These are phyloP conservation scores for Gorsachius goisagi DNA, from an alignment of 2,113 vertebrate species.

Conservation along the genomic window DNA sequence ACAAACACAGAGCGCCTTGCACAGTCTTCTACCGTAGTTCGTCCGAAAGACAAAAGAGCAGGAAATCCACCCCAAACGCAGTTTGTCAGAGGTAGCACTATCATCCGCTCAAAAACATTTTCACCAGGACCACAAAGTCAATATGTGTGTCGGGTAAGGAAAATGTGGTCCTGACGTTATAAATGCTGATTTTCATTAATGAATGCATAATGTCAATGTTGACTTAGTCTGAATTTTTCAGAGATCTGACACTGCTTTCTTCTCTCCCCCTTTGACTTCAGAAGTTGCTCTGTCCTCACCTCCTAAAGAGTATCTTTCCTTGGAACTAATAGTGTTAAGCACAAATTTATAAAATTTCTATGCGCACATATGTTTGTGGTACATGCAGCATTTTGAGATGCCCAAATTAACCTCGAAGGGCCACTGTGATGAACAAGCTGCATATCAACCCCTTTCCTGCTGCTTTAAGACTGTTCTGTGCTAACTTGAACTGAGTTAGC, in stretches of 20 bases:
- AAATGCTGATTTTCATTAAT: background rate
- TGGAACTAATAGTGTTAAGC: background rate
- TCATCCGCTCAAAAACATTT: slow-evolving; percentile 98
- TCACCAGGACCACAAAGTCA: slow-evolving; percentile 97
- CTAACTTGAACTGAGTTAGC: background rate
- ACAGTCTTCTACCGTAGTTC: slow-evolving; percentile 81
- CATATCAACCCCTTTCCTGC: background rate
- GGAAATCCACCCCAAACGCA: slow-evolving; percentile 80
- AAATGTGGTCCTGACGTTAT: background rate
- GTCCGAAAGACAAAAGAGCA: slow-evolving; percentile 88
- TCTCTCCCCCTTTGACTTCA: background rate
- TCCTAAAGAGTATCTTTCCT: background rate
- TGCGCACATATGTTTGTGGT: background rate
- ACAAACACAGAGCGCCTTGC: slow-evolving; percentile 84
- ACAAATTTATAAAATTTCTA: background rate
- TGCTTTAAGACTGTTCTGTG: background rate
- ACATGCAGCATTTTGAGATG: background rate
- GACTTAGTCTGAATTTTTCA: background rate
- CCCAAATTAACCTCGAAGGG: background rate
- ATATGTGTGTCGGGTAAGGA: slow-evolving; percentile 93
- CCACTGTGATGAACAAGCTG: background rate
- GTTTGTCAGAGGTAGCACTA: slow-evolving; percentile 91
- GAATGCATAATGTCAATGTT: background rate
- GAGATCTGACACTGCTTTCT: background rate
- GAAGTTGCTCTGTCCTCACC: background rate